A percentile compares a stretch with the other conserved stretches of the same genome.
Conservation (phyloP, 2,113 vertebrate species). For the Felis chaus region DNA sequence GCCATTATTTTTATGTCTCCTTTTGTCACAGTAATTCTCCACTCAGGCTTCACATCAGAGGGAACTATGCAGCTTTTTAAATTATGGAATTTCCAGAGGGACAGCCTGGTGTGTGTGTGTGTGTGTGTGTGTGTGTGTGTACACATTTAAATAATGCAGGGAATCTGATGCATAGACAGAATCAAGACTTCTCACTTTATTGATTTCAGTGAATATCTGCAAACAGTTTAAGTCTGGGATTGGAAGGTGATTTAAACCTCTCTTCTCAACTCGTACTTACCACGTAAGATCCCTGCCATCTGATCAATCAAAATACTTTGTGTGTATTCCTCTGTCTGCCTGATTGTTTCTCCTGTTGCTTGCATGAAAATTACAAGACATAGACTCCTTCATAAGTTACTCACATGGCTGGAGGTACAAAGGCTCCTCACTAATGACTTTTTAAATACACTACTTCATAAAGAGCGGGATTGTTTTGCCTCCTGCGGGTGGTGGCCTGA, state of each 20-base stretch:
- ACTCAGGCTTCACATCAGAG: not conserved
- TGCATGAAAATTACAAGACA: not conserved
- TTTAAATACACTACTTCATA: not conserved
- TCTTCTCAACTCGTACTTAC: not conserved
- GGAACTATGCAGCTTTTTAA: conserved; percentile 16
- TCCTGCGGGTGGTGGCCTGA: not conserved
- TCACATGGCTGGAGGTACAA: not conserved
- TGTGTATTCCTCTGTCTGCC: not conserved
- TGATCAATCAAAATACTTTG: not conserved
- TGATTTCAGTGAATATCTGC: conserved; percentile 31
- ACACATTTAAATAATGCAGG: not conserved
- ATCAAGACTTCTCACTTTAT: not conserved
- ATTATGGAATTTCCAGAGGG: not conserved
- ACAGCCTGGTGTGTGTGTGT: not conserved
- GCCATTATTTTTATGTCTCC: conserved; percentile 25
- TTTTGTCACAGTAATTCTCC: conserved; percentile 30
- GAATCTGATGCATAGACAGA: not conserved
- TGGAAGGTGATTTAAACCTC: not conserved
- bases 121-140: not conserved
- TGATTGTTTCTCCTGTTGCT: not conserved
- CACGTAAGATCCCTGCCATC: not conserved
- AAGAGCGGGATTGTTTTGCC: not conserved
- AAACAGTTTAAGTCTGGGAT: not conserved
- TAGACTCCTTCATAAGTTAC: not conserved
- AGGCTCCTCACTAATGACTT: not conserved